A percentile compares a stretch with the other conserved stretches of the same genome.
Evolutionary conservation across 2,113 vertebrate species (phyloP).

Genomic region (Pomatorhinus ruficollis): DNA sequence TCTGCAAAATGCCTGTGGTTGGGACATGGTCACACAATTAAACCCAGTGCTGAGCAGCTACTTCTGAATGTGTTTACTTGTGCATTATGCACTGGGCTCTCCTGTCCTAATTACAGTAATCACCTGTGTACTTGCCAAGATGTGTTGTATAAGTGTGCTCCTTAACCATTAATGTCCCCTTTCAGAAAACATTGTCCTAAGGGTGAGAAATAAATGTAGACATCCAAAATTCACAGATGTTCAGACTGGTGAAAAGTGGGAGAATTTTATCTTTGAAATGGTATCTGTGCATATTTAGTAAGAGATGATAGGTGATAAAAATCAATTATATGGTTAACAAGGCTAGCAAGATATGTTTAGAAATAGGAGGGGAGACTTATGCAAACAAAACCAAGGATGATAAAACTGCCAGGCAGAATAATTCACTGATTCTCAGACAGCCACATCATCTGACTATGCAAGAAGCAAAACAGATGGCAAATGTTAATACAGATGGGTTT

Average conservation of each 20-base stretch:
- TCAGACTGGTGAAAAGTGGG: background rate
- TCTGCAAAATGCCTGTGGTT: accelerated
- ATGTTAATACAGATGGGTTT: background rate
- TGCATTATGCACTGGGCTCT: background rate
- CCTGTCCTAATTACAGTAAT: background rate
- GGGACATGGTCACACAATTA: background rate
- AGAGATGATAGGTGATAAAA: background rate
- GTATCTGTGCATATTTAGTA: background rate
- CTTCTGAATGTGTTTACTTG: background rate
- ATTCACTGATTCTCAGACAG: background rate
- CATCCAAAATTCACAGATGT: background rate
- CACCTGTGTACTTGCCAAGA: background rate
- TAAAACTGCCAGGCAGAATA: background rate
- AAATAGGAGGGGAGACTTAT: background rate
- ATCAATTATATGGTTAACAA: background rate
- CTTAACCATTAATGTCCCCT: background rate
- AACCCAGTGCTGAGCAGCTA: background rate
- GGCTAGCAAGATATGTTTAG: background rate
- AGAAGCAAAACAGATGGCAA: background rate
- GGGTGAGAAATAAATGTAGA: background rate
- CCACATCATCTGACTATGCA: background rate
- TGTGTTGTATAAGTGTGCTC: background rate
- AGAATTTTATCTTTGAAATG: background rate
- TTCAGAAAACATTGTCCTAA: constrained; percentile 16
- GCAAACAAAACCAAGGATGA: background rate